Conservation (phyloP, 2,113 vertebrate genomes). For the Passerina amoena region DNA sequence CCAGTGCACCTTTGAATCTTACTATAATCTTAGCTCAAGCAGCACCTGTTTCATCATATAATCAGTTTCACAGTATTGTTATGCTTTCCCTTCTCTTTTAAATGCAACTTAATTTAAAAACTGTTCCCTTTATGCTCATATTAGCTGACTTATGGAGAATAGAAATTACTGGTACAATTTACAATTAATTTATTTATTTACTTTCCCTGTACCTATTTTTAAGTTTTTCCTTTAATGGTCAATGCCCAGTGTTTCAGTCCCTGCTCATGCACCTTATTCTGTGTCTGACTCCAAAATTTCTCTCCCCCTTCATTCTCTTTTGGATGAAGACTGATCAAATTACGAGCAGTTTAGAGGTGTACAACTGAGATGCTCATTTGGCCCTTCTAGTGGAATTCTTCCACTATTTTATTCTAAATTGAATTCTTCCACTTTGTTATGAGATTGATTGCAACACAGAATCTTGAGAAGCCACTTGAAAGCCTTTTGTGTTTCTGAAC, state of each 20-base stretch:
- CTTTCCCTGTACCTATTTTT: background rate
- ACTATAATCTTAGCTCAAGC: background rate
- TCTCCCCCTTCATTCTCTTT: background rate
- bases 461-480: background rate
- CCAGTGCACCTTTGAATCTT: background rate
- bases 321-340: background rate
- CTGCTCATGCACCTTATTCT: background rate
- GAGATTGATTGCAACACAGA: background rate
- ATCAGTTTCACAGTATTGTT: background rate
- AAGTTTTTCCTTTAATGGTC: background rate
- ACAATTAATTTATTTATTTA: background rate
- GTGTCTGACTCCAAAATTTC: background rate
- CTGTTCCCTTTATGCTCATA: background rate
- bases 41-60: background rate
- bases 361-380: background rate
- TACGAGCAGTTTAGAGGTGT: background rate
- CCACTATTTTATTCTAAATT: background rate
- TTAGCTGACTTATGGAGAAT: background rate
- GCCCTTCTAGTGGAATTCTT: background rate
- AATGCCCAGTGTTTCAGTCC: background rate
- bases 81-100: background rate
- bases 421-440: background rate
- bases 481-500: background rate
- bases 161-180: background rate
- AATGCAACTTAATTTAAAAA: background rate